Evolutionary conservation across 2,797 vertebrate species (phyloP).

Genomic region (Aldrovandia affinis): DNA sequence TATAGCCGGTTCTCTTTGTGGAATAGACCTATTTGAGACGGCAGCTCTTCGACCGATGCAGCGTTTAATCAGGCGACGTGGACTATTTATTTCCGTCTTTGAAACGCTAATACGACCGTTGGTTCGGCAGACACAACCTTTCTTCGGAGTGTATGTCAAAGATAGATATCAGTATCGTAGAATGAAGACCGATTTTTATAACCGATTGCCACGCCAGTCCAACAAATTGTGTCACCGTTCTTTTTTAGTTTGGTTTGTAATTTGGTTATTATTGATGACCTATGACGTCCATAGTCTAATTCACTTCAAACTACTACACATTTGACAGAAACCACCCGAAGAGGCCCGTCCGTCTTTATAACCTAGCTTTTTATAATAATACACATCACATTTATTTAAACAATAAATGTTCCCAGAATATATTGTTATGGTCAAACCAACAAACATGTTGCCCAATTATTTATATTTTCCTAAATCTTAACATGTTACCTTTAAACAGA

Average conservation of each 20-base stretch:
- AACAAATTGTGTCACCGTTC: neutral
- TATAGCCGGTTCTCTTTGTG: neutral
- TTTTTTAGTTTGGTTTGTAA: neutral
- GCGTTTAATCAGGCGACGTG: neutral
- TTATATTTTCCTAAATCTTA: conserved; percentile 21
- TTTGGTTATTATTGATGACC: neutral
- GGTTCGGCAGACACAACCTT: neutral
- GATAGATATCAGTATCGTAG: neutral
- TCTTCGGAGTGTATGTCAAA: neutral
- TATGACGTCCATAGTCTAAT: neutral
- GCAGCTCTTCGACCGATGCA: neutral
- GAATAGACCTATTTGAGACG: neutral
- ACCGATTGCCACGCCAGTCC: neutral
- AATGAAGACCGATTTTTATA: neutral
- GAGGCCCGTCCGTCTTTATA: neutral
- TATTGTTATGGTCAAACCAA: neutral
- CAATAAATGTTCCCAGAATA: too few species aligned
- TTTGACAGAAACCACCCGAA: neutral
- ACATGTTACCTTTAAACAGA: neutral
- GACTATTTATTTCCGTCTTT: neutral
- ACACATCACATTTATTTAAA: neutral
- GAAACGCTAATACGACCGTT: neutral
- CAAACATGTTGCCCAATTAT: neutral
- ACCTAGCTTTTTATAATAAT: neutral
- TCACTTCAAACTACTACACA: neutral